Conservation (phyloP, 2,888 invertebrate species). For the Trilocha varians region DNA sequence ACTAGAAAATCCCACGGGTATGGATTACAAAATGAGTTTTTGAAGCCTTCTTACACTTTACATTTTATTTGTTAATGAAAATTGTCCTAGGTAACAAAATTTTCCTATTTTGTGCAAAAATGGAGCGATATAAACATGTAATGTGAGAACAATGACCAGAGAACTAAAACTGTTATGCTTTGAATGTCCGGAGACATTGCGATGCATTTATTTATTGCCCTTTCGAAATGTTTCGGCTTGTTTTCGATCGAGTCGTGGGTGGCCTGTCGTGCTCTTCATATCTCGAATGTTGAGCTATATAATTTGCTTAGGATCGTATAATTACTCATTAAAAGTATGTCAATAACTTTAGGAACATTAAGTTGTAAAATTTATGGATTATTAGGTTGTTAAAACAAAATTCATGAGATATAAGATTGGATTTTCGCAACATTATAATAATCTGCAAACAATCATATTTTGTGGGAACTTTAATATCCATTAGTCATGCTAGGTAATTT, state of each 20-base stretch:
- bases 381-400: neutral
- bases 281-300: neutral
- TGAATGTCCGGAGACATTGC: constrained; percentile 5
- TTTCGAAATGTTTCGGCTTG: constrained; percentile 1
- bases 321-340: neutral
- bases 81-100: too few relatives aligned
- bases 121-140: too few relatives aligned
- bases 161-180: constrained; percentile 1
- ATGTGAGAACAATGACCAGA: neutral
- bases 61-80: too few relatives aligned
- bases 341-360: neutral
- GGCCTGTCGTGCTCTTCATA: neutral
- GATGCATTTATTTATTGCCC: constrained; percentile 7
- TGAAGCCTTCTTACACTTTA: too few relatives aligned
- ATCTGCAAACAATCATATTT: too few relatives aligned
- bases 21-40: too few relatives aligned
- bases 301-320: neutral
- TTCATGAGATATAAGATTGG: too few relatives aligned
- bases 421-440: too few relatives aligned
- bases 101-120: too few relatives aligned
- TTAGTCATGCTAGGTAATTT: too few relatives aligned
- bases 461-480: too few relatives aligned
- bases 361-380: neutral
- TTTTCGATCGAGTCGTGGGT: neutral
- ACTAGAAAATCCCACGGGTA: too few relatives aligned